Evolutionary conservation across 2,113 vertebrate species (phyloP), one percentile per base, ranked within the genome.

Genomic region (Coryphaenoides rupestris): DNA sequence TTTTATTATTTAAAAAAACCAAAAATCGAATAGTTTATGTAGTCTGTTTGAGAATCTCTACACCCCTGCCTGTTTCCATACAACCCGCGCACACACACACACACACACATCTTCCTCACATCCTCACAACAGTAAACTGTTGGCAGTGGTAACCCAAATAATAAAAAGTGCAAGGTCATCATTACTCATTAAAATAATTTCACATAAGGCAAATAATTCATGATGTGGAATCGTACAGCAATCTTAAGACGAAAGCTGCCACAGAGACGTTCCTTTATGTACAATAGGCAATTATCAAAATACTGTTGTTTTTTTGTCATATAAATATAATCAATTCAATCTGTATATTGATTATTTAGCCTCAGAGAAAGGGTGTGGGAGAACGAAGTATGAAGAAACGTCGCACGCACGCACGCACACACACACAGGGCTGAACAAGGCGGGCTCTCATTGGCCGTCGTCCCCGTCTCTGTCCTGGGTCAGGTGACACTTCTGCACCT

Each of bases 401-500:
- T 6, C 17, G 17, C 14, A 40, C 33, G 13, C 33, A 40, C 33
- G 13, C 33, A 40, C 33, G 1, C 5, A 50, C 47, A 16, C 47
- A 16, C 47, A 16, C 47, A n/a, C 47, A n/a, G 33, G 33, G 33
- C 33, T 10, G 7, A 40, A 40, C 33, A 40, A 40, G 33, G 33
- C 13, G 13, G 33, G 9, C 14, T 0, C 66, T 81, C 92, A 93
- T 13, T 80, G 87, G 66, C 90, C 87, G 0, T 92, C 92, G 1
- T 90, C 90, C 15, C 69, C 91, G 1, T 90, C 90, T n/a, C 72
- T 73, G 52, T 92, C 89, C 0, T 64, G 78, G 67, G 74, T 79
- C 23, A 92, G 82, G 50, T 69, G 88, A 69, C 86, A 84, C 72
- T 92, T 93, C 61, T 97, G 96, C 15, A 96, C 93, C 75, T 98